Conservation (phyloP, 2,113 vertebrate genomes). For the Dipodomys spectabilis region DNA sequence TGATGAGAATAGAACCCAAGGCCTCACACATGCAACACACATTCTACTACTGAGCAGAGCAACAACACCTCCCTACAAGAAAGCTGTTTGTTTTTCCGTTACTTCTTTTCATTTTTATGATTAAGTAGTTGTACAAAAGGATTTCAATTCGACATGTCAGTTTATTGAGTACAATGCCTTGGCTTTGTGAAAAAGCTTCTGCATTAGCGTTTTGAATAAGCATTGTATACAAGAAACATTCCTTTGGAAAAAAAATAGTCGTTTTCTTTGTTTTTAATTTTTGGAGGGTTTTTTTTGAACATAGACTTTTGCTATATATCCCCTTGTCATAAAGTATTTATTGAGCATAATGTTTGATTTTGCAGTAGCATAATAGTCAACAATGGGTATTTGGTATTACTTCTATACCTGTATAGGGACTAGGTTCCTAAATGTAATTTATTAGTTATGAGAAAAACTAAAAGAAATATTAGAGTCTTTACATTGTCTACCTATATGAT, state of each 20-base stretch:
- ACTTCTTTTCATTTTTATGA: too few relatives aligned
- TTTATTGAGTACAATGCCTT: too few relatives aligned
- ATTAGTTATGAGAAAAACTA: neutral
- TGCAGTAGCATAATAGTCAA: neutral
- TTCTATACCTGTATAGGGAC: neutral
- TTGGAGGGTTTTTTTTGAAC: neutral
- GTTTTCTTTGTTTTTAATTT: conserved; percentile 28
- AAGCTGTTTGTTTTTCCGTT: too few relatives aligned
- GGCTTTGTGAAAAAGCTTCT: too few relatives aligned
- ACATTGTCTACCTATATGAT: neutral
- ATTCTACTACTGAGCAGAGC: neutral
- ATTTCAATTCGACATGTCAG: too few relatives aligned
- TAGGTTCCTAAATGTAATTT: neutral
- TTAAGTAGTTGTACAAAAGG: too few relatives aligned
- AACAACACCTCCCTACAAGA: too few relatives aligned
- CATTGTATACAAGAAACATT: neutral
- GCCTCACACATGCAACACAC: neutral
- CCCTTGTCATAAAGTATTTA: conserved; percentile 26
- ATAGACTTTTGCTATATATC: conserved; percentile 19
- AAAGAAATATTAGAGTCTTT: neutral
- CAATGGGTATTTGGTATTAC: neutral
- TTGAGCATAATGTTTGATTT: conserved; percentile 36
- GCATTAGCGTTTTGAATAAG: neutral
- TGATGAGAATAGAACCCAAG: neutral
- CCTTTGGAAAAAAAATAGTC: neutral